phyloP scores from a whole-genome alignment of 2,888 invertebrate genomes.

The Epistrophe grossulariae region DNA sequence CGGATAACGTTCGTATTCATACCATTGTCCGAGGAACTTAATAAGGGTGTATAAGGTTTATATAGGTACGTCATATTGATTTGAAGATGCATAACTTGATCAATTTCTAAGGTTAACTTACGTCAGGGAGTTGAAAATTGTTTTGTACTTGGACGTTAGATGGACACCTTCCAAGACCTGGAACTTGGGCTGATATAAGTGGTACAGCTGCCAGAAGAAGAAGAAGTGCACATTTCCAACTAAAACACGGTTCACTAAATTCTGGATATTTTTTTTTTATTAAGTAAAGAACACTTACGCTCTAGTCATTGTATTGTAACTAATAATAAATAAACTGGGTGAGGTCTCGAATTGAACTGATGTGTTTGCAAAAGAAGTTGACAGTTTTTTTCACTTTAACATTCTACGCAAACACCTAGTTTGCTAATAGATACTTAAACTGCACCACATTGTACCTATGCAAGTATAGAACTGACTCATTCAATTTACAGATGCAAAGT shows the following conservation, averaged over 20 bases:
- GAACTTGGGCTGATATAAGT: constrained; percentile 84
- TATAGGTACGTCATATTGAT: background rate
- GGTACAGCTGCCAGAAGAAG: constrained; percentile 23
- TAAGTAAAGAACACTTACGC: background rate
- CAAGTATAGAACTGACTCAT: background rate
- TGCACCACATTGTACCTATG: background rate
- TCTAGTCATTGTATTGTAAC: background rate
- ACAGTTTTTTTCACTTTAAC: background rate
- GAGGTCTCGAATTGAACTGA: background rate
- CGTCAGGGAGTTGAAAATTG: constrained; percentile 84
- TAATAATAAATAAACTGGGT: background rate
- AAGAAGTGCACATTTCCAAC: background rate
- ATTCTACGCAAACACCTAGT: background rate
- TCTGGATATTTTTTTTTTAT: background rate
- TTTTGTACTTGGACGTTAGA: constrained; percentile 85
- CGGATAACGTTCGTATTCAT: constrained; percentile 90
- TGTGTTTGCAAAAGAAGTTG: background rate
- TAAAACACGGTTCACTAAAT: background rate
- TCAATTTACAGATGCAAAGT: background rate
- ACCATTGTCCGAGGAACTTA: constrained; percentile 90
- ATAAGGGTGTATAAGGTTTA: constrained; percentile 37
- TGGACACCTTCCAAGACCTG: constrained; percentile 87
- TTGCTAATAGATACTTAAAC: too few species aligned
- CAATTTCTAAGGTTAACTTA: constrained; percentile 55
- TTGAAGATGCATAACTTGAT: constrained; percentile 13